phyloP scores from a whole-genome alignment of 2,888 invertebrate genomes.

The Disparrhopalites patrizii region DNA sequence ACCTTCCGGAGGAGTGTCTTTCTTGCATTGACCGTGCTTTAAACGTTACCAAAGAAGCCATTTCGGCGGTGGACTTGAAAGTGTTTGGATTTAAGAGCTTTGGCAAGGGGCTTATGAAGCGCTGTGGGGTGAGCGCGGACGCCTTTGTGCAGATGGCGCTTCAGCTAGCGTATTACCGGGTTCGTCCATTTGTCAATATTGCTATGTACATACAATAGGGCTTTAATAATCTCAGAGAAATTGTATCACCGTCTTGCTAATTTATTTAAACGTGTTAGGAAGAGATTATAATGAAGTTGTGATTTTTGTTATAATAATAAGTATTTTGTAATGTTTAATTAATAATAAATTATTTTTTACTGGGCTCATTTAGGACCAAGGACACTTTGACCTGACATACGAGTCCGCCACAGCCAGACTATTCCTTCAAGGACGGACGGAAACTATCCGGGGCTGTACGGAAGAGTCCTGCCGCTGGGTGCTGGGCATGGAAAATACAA shows the following conservation, averaged over 20 bases:
- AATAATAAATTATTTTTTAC: not conserved
- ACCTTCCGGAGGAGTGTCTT: constrained; percentile 64
- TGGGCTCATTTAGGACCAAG: constrained; percentile 63
- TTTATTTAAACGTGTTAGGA: no score
- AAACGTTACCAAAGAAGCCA: constrained; percentile 66
- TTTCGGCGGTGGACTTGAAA: constrained; percentile 85
- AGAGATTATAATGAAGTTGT: no score
- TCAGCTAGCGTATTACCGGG: constrained; percentile 87
- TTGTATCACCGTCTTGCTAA: no score
- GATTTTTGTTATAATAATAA: no score
- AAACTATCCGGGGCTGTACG: constrained; percentile 96
- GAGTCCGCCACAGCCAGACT: constrained; percentile 98
- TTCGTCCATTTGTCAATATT: constrained; percentile 49
- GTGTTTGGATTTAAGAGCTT: constrained; percentile 80
- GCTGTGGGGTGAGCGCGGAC: constrained; percentile 87
- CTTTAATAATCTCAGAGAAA: not conserved
- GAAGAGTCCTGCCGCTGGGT: constrained; percentile 91
- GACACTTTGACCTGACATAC: constrained; percentile 91
- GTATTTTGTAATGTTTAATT: no score
- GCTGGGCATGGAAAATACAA: constrained; percentile 74
- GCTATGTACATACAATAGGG: constrained; percentile 2
- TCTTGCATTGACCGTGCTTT: constrained; percentile 62
- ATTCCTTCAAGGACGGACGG: constrained; percentile 94
- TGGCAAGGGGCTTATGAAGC: constrained; percentile 97
- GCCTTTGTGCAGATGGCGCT: constrained; percentile 97